Evolutionary conservation across 2,797 vertebrate genomes (phyloP), one percentile per base, ranked within the genome.

Genomic region (Chaetodon trifasciatus): DNA sequence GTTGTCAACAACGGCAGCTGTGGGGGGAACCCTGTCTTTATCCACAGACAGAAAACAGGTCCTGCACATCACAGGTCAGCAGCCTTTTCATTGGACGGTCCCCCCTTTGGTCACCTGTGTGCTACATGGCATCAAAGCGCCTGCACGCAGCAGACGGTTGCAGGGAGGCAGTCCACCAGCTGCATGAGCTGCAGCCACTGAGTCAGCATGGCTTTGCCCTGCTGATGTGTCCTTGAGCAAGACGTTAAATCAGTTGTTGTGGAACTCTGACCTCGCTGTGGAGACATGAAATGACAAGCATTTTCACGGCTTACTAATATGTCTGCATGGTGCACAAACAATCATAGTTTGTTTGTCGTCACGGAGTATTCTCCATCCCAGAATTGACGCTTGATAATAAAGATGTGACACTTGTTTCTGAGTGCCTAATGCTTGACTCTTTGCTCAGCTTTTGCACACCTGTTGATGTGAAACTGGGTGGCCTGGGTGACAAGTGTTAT

Each of bases 181-280:
- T 82, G 63, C 40, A 46, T 37, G 49, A 70, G 44, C 75, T 39
- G 49, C 53, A 60, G 47, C 69, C 47, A 6, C 72, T 58, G 73
- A 76, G 67, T 85, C 74, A 67, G 79, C 69, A 66, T 47, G 40
- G 57, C n/a, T 63, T 58, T 82, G 64, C 21, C 60, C 79, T 78
- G 78, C 72, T 57, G 73, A 76, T 65, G 79, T 88, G 75, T 83
- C 83, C 82, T 86, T 81, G 82, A 78, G 85, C 75, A 89, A 76
- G 67, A 84, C 75, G 66, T 84, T 64, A 74, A 84, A 76, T 47
- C 72, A 39, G 23, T 70, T 23, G 50, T 63, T 50, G 66, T 52
- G 12, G 39, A 67, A 56, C 44, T 40, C 35, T 68, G 64, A 70
- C 66, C 62, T 70, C 0, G 21, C 40, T 16, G 56, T 52, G 70